Percentiles rank a stretch among this genome's conserved stretches.
Evolutionary conservation across 23 tunicate species (phyloP).

Genomic region (Diplosoma virens): DNA sequence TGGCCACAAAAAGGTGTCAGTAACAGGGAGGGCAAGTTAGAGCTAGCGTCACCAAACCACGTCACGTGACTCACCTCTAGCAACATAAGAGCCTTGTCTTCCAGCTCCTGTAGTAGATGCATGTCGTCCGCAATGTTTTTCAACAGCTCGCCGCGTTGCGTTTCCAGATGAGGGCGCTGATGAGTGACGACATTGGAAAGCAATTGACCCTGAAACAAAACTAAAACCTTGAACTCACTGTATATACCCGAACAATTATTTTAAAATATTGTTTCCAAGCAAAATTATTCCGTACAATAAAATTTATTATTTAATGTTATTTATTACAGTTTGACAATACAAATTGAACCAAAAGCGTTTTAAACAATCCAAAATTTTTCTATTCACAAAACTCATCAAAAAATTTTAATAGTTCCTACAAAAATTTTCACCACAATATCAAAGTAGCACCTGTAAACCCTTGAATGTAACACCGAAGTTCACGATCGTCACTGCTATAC

Average conservation of each 20-base stretch:
- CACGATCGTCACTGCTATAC: slow-evolving; percentile 73
- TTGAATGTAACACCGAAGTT: slow-evolving; percentile 90
- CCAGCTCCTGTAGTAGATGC: slow-evolving; percentile 66
- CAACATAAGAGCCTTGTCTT: slow-evolving; percentile 65
- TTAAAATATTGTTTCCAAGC: background rate
- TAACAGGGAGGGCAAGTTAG: background rate
- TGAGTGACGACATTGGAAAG: slow-evolving; percentile 78
- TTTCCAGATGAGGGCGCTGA: slow-evolving; percentile 85
- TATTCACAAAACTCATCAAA: too few relatives aligned
- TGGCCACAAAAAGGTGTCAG: too few relatives aligned
- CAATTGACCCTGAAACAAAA: slow-evolving; percentile 65
- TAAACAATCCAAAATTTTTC: too few relatives aligned
- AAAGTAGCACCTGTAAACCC: slow-evolving; percentile 63
- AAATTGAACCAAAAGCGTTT: too few relatives aligned
- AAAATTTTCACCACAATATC: background rate
- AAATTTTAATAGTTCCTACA: too few relatives aligned
- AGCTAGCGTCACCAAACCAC: background rate
- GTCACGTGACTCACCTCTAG: slow-evolving; percentile 39
- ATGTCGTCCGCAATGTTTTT: slow-evolving; percentile 62
- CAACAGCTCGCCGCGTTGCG: slow-evolving; percentile 54
- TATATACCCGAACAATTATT: background rate
- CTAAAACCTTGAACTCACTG: background rate
- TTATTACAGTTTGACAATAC: too few relatives aligned
- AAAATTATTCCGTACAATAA: background rate
- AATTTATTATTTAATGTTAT: too few relatives aligned